Conservation (phyloP, 2,888 invertebrate species). For the Drosophila dives region DNA sequence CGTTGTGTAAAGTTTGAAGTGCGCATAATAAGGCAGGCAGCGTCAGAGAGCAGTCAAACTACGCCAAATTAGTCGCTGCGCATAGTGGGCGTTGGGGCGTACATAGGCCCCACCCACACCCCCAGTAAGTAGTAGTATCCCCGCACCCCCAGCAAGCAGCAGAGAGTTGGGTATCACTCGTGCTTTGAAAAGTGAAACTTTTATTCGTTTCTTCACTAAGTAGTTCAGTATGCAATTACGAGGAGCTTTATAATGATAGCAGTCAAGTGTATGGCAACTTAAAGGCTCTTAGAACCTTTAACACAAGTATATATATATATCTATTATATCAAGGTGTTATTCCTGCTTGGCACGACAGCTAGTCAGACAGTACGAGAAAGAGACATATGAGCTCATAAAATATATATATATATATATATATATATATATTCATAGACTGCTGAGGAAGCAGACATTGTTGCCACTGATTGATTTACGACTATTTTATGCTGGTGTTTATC, state of each 20-base stretch:
- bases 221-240: constrained; percentile 22
- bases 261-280: constrained; percentile 10
- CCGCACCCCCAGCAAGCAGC: background rate
- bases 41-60: constrained; percentile 45
- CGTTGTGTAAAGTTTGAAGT: constrained; percentile 80
- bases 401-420: too few species aligned
- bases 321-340: constrained; percentile 6
- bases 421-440: too few species aligned
- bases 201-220: constrained; percentile 46
- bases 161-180: constrained; percentile 32
- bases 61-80: constrained; percentile 73
- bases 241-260: constrained; percentile 14
- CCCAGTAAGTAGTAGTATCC: constrained; percentile 28
- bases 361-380: background rate
- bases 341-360: constrained; percentile 2
- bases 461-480: background rate
- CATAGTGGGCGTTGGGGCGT: constrained; percentile 54
- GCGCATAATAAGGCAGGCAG: constrained; percentile 77
- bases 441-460: too few species aligned
- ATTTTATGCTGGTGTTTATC: background rate
- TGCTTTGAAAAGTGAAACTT: constrained; percentile 66
- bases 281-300: background rate
- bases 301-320: background rate
- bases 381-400: background rate
- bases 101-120: background rate